These are phyloP conservation scores for Callionymus lyra DNA, from an alignment of 2,113 vertebrate species.

Conservation along the genomic window DNA sequence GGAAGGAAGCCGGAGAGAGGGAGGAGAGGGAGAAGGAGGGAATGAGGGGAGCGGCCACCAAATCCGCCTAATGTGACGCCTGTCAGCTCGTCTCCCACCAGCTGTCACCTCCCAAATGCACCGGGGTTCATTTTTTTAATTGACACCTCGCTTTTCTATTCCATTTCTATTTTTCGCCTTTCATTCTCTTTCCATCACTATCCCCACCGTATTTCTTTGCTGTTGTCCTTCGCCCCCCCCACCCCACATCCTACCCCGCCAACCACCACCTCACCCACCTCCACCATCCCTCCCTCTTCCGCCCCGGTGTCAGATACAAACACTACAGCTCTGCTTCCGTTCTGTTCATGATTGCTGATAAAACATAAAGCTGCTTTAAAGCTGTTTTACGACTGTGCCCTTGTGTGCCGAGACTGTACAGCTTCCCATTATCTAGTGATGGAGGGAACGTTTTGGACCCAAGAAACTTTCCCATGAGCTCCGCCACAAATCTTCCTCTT, in stretches of 20 bases:
- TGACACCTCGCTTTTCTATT: slow-evolving; percentile 83
- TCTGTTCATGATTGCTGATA: slow-evolving; percentile 61
- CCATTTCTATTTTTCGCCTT: slow-evolving; percentile 65
- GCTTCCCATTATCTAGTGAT: slow-evolving; percentile 51
- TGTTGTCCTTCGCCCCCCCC: slow-evolving; percentile 54
- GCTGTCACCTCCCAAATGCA: slow-evolving; percentile 78
- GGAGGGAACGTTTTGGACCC: slow-evolving; percentile 53
- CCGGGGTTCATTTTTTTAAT: slow-evolving; percentile 90
- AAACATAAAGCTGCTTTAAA: slow-evolving; percentile 61
- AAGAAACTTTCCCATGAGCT: slow-evolving; percentile 47
- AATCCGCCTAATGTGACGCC: slow-evolving; percentile 71
- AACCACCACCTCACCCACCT: slow-evolving; percentile 14
- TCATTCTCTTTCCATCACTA: slow-evolving; percentile 52
- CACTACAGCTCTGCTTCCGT: slow-evolving; percentile 39
- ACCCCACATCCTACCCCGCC: slow-evolving; percentile 28
- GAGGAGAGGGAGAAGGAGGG: slow-evolving; percentile 44
- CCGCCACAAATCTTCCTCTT: slow-evolving; percentile 33
- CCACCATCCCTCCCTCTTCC: slow-evolving; percentile 33
- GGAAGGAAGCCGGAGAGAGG: slow-evolving; percentile 42
- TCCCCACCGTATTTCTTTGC: slow-evolving; percentile 55
- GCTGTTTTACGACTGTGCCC: slow-evolving; percentile 59
- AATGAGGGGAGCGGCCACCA: slow-evolving; percentile 65
- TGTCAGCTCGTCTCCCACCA: slow-evolving; percentile 86
- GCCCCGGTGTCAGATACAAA: slow-evolving; percentile 43
- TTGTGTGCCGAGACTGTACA: slow-evolving; percentile 52